These are phyloP conservation scores for Drosophila parabipectinata DNA, from an alignment of 1,140 invertebrate species.

Conservation along the genomic window DNA sequence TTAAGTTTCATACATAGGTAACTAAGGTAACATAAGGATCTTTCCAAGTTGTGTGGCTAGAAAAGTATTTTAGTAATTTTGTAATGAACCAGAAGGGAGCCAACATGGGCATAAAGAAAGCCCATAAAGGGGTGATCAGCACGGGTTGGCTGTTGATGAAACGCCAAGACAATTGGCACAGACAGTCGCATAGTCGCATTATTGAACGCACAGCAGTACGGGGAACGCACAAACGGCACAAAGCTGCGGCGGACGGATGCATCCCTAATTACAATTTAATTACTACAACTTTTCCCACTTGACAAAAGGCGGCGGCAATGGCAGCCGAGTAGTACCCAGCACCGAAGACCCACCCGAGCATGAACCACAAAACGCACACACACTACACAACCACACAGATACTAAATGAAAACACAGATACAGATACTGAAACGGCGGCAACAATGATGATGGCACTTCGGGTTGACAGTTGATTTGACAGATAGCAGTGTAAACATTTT, in stretches of 20 bases:
- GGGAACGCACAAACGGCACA: slow-evolving; percentile 49
- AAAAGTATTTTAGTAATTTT: neutral
- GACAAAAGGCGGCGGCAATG: slow-evolving; percentile 72
- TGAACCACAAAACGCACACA: slow-evolving; percentile 71
- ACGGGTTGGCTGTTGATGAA: slow-evolving; percentile 67
- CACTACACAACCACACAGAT: neutral
- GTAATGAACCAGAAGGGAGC: slow-evolving; percentile 26
- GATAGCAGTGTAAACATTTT: slow-evolving; percentile 79
- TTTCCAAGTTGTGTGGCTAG: no score
- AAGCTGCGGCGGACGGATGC: slow-evolving; percentile 59
- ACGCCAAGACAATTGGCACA: slow-evolving; percentile 77
- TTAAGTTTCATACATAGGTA: no score
- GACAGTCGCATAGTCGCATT: slow-evolving; percentile 68
- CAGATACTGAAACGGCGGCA: slow-evolving; percentile 11
- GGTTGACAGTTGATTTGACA: slow-evolving; percentile 82
- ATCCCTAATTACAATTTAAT: slow-evolving; percentile 84
- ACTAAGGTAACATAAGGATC: no score
- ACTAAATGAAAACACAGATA: slow-evolving; percentile 17
- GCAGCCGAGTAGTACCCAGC: slow-evolving; percentile 47
- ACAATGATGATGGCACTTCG: slow-evolving; percentile 67
- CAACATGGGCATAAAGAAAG: slow-evolving; percentile 10
- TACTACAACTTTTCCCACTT: slow-evolving; percentile 81
- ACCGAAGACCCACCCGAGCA: slow-evolving; percentile 55
- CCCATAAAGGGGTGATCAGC: slow-evolving; percentile 16
- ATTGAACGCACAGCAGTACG: slow-evolving; percentile 52